Base-by-base conservation (phyloP, 53 echinoderm and acorn worm genomes). In the Temnopleurus reevesii region DNA sequence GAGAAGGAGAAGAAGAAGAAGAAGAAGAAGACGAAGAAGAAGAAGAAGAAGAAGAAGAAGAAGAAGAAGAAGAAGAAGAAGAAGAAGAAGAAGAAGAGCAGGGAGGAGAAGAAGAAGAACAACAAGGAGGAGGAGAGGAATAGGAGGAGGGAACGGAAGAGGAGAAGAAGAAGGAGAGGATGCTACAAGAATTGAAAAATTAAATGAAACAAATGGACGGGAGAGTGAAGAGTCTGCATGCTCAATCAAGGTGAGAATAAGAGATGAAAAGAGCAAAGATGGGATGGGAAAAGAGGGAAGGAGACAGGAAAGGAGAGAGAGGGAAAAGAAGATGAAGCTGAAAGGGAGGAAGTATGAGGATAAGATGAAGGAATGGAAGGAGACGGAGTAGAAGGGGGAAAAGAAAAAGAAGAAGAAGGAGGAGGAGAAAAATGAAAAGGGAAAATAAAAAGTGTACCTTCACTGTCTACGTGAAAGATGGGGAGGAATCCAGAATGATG, bases 141-240 rank as follows among this genome's bases (percentile, higher is more conserved):
- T 8, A 57, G 18, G n/a, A 57, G 18, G 46, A 57, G 18, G 58
- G 18, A 19, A 57, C 25, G 23, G 60, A 25, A 9, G 23, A 27
- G 18, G 58, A 24, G 58, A 57, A 19, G 18, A 19, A 57, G 27
- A 57, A 19, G 18, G 24, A 15, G 58, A 15, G 58, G 24, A 24
- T 64, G 25, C 4, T 4, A 64, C 28, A 64, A 4, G 8, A 3
- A 64, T 0, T 21, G 33, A 30, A 13, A 31, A 64, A 64, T 29
- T 93, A 95, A 81, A 95, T 93, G 82, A 84, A 64, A 64, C 8
- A 45, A 12, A 43, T 15, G 45, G 9, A 41, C 3, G n/a, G 2
- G 5, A 76, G 43, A 30, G 59, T 24, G 1, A 3, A 0, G 31
- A 31, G 88, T 55, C 83, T 97, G 6, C 91, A 92, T 71, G 93